phyloP scores from a whole-genome alignment of 1,140 invertebrate genomes.

The Drosophila sp. region DNA sequence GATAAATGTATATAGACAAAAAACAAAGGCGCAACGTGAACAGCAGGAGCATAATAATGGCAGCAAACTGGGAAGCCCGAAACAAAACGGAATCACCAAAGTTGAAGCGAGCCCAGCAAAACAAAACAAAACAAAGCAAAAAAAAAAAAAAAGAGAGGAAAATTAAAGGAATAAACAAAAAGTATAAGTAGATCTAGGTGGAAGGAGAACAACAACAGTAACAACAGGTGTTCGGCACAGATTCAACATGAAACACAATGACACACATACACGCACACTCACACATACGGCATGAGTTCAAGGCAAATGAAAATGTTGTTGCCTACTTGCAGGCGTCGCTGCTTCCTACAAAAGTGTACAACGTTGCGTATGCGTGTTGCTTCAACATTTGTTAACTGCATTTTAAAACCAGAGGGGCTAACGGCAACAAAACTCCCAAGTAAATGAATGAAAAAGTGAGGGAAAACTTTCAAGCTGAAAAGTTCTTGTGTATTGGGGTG shows the following conservation, averaged over 20 bases:
- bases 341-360: conserved; percentile 22
- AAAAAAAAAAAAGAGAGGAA: conserved; percentile 40
- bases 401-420: conserved; percentile 17
- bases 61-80: not conserved
- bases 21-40: conserved; percentile 41
- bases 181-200: conserved; percentile 28
- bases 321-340: conserved; percentile 52
- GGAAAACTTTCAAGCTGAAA: conserved; percentile 68
- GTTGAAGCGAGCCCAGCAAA: not conserved
- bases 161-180: conserved; percentile 38
- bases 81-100: conserved; percentile 1
- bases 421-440: conserved; percentile 23
- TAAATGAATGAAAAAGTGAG: conserved; percentile 55
- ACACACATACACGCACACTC: conserved; percentile 14
- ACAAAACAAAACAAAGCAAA: conserved; percentile 24
- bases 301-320: conserved; percentile 44
- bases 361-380: conserved; percentile 23
- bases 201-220: conserved; percentile 17
- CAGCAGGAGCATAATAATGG: conserved; percentile 28
- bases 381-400: conserved; percentile 42
- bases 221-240: conserved; percentile 73
- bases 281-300: not conserved
- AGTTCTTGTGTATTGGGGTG: conserved; percentile 37
- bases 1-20: not conserved
- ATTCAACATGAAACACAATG: conserved; percentile 21